Conservation (phyloP, 1,140 invertebrate species). For the Bombus impatiens region DNA sequence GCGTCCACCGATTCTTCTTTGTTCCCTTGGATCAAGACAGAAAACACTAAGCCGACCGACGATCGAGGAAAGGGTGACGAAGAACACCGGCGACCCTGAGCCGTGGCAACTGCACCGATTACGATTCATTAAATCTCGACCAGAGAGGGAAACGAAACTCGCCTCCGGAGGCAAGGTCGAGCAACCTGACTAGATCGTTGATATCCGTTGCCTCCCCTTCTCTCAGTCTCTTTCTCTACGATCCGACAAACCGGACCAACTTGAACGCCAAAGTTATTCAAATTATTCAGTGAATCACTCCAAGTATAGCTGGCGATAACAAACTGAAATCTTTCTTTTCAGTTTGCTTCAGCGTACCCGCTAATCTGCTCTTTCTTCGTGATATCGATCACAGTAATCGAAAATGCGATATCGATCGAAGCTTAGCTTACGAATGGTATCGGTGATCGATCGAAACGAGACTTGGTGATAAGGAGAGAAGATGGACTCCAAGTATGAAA, state of each 20-base stretch:
- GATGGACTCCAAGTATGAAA: no score
- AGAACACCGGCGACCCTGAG: not conserved
- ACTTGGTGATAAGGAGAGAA: no score
- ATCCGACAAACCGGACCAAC: not conserved
- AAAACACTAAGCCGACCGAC: not conserved
- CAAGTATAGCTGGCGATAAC: not conserved
- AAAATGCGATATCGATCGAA: no score
- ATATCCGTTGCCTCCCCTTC: conserved; percentile 20
- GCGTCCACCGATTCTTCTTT: not conserved
- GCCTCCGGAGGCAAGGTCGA: conserved; percentile 4
- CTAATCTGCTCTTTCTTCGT: no score
- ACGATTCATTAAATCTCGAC: conserved; percentile 8
- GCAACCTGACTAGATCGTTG: conserved; percentile 32
- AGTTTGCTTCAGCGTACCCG: no score
- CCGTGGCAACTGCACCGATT: conserved; percentile 17
- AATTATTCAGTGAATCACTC: not conserved
- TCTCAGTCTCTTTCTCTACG: not conserved
- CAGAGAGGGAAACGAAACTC: conserved; percentile 1
- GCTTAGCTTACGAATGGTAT: no score
- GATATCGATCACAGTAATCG: no score
- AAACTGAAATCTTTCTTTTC: not conserved
- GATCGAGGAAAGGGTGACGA: not conserved
- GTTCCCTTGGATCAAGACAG: not conserved
- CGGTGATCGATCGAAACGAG: no score
- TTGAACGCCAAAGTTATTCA: not conserved